phyloP scores from a whole-genome alignment of 1,140 invertebrate species.

The Chlorops oryzae region DNA sequence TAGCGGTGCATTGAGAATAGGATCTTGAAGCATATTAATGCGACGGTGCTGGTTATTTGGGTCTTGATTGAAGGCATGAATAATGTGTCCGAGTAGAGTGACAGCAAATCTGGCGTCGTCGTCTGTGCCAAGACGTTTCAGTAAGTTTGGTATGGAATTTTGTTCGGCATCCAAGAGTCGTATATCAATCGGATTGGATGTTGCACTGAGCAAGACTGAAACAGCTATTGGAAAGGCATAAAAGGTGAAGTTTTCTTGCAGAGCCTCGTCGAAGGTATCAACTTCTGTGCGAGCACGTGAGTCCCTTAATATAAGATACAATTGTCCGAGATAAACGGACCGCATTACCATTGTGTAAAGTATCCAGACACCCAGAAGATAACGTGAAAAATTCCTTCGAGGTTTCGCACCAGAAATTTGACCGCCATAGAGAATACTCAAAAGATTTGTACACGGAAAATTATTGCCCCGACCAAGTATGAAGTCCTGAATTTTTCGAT shows the following conservation, averaged over 20 bases:
- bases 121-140: slow-evolving; percentile 3
- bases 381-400: slow-evolving; percentile 31
- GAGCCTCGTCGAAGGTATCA: slow-evolving; percentile 19
- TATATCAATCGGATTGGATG: not conserved
- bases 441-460: too few relatives aligned
- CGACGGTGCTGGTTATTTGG: slow-evolving; percentile 12
- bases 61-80: slow-evolving; percentile 17
- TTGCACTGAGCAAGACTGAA: slow-evolving; percentile 12
- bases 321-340: slow-evolving; percentile 34
- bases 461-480: too few relatives aligned
- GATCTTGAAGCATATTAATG: slow-evolving; percentile 18
- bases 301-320: slow-evolving; percentile 36
- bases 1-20: slow-evolving; percentile 27
- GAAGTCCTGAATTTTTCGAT: too few relatives aligned
- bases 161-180: not conserved
- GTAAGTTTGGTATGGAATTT: not conserved
- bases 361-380: slow-evolving; percentile 30
- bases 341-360: slow-evolving; percentile 31
- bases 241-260: slow-evolving; percentile 22
- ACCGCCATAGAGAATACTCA: too few relatives aligned
- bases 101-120: slow-evolving; percentile 20
- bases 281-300: slow-evolving; percentile 19
- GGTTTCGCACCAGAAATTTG: too few relatives aligned
- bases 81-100: slow-evolving; percentile 22
- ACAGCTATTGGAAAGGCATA: slow-evolving; percentile 22